Evolutionary conservation across 2,797 vertebrate species (phyloP).

Genomic region (Coreius guichenoti): DNA sequence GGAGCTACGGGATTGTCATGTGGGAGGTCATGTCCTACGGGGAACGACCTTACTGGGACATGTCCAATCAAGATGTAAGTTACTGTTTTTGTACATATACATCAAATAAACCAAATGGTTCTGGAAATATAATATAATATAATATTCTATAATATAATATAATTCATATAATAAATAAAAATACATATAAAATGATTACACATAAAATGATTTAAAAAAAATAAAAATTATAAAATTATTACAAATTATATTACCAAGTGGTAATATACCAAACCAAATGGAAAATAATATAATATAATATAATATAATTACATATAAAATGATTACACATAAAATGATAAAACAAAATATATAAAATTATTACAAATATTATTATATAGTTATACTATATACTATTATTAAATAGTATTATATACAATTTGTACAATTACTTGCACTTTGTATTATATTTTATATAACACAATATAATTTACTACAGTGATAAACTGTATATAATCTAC

Average conservation of each 20-base stretch:
- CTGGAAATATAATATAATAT: background rate
- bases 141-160: background rate
- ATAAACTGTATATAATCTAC: too few species aligned
- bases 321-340: background rate
- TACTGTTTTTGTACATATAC: slow-evolving; percentile 1
- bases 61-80: slow-evolving; percentile 99
- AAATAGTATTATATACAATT: background rate
- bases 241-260: too few species aligned
- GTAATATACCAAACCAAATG: background rate
- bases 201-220: too few species aligned
- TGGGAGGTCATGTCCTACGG: slow-evolving; percentile 99
- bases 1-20: slow-evolving; percentile 99
- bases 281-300: background rate
- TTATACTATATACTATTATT: too few species aligned
- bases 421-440: background rate
- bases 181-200: background rate
- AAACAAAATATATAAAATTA: background rate
- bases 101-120: background rate
- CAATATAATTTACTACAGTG: background rate
- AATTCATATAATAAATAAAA: background rate
- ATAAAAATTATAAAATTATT: background rate
- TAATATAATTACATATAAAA: background rate
- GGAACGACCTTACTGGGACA: slow-evolving; percentile 98
- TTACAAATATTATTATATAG: background rate
- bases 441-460: background rate